Evolutionary conservation across 2,113 vertebrate genomes (phyloP), one percentile per base, ranked within the genome.

Genomic region (Corydoras maculifer): DNA sequence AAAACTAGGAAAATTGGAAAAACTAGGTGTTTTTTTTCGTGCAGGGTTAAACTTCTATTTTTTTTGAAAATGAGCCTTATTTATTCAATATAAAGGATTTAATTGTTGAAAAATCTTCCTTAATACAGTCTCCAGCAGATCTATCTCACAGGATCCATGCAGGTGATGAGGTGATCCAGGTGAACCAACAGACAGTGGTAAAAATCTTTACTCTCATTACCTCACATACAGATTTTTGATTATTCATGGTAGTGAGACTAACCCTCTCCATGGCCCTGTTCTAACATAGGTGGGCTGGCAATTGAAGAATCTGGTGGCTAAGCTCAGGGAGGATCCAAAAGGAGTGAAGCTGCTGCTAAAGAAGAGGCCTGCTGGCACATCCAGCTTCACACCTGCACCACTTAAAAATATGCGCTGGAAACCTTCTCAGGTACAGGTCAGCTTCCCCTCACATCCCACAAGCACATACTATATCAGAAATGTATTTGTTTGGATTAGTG

Each of bases 391-490:
- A 0, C 91, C 95, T 0, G 94, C 96, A 5, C 97, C 94, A 0
- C 84, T 99, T 59, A 97, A 92, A 76, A 99, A 99, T 84, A 83
- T 97, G 68, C 91, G 97, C 51, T 99, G 97, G 97, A 95, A 91
- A 68, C 93, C 97, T 0, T 90, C 95, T 0, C 85, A 92, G 15
- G 91, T 92, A 73, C 97, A 98, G 94, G 97, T 97, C 79, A 12
- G 62, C 1, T 55, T 67, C 35, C 30, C 2, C 54, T 57, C 30
- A 8, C 55, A 15, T 18, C 18, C 18, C 2, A 25, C 18, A 25
- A 12, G 7, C 35, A 43, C 35, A 43, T 43, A 43, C 35, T 43
- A 43, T 43, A 43, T 25, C 18, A 25, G 18, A 25, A 25, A 25
- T 25, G 18, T 25, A 25, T 25, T 25, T 25, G 18, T 25, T 25